These are phyloP conservation scores for Trematomus loennbergii DNA, from an alignment of 2,113 vertebrate genomes.

Conservation along the genomic window DNA sequence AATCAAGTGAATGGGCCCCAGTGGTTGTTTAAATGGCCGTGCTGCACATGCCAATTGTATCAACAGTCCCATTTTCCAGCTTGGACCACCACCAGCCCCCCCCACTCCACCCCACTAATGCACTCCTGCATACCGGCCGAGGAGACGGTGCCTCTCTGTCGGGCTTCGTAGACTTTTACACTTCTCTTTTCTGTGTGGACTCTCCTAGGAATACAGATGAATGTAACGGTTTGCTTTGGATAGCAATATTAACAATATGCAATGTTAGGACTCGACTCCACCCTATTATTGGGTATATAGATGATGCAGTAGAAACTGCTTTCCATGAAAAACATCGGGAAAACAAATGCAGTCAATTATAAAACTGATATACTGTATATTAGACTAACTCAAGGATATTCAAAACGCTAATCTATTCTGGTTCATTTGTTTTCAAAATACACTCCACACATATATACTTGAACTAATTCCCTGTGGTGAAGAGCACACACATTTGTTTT, in stretches of 20 bases:
- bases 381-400: not conserved
- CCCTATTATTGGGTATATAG: not conserved
- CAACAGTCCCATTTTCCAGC: constrained; percentile 34
- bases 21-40: constrained; percentile 69
- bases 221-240: not conserved
- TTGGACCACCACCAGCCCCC: constrained; percentile 32
- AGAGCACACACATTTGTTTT: constrained; percentile 19
- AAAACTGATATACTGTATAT: not conserved
- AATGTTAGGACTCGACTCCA: not conserved
- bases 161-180: not conserved
- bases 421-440: not conserved
- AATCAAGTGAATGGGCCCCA: constrained; percentile 86
- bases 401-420: not conserved
- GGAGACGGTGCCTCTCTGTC: constrained; percentile 1
- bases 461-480: not conserved
- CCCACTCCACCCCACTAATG: constrained; percentile 15
- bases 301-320: not conserved
- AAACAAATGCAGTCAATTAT: too few species aligned
- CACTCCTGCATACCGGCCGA: constrained; percentile 50
- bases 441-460: not conserved
- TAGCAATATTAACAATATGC: constrained; percentile 24
- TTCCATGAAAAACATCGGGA: not conserved
- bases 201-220: not conserved
- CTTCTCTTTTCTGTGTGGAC: not conserved
- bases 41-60: constrained; percentile 54